phyloP scores from a whole-genome alignment of 2,888 invertebrate species.

The Drosophila prolongata region DNA sequence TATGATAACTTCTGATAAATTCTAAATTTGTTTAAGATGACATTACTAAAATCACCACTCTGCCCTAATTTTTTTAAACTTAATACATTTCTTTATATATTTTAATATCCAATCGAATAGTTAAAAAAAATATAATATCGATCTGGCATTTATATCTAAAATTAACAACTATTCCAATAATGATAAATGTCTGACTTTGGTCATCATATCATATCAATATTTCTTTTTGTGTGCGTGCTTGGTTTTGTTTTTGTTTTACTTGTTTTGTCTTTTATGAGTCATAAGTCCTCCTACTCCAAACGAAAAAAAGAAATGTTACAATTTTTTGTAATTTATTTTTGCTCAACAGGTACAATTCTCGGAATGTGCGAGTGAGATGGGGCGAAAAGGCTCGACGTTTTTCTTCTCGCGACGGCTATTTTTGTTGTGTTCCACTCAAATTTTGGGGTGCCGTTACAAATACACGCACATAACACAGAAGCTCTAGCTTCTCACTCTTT shows the following conservation, averaged over 20 bases:
- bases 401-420: slow-evolving; percentile 54
- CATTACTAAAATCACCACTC: too few relatives aligned
- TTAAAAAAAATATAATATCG: too few relatives aligned
- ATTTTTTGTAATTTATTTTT: slow-evolving; percentile 60
- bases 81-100: too few relatives aligned
- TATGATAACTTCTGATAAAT: too few relatives aligned
- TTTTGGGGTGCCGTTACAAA: slow-evolving; percentile 48
- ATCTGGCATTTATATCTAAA: too few relatives aligned
- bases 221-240: slow-evolving; percentile 15
- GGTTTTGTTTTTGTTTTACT: slow-evolving; percentile 37
- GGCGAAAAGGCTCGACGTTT: slow-evolving; percentile 25
- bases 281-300: slow-evolving; percentile 47
- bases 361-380: slow-evolving; percentile 45
- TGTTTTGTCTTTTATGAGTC: slow-evolving; percentile 32
- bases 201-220: too few relatives aligned
- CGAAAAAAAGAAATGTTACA: slow-evolving; percentile 23
- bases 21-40: too few relatives aligned
- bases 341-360: slow-evolving; percentile 71
- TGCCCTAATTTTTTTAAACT: too few relatives aligned
- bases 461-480: slow-evolving; percentile 19
- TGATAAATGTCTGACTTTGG: too few relatives aligned
- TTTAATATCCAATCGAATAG: too few relatives aligned
- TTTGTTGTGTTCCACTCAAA: slow-evolving; percentile 55
- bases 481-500: neutral
- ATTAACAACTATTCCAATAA: too few relatives aligned